Base-by-base conservation (phyloP, 2,888 invertebrate genomes). In the Nasonia oneida region DNA sequence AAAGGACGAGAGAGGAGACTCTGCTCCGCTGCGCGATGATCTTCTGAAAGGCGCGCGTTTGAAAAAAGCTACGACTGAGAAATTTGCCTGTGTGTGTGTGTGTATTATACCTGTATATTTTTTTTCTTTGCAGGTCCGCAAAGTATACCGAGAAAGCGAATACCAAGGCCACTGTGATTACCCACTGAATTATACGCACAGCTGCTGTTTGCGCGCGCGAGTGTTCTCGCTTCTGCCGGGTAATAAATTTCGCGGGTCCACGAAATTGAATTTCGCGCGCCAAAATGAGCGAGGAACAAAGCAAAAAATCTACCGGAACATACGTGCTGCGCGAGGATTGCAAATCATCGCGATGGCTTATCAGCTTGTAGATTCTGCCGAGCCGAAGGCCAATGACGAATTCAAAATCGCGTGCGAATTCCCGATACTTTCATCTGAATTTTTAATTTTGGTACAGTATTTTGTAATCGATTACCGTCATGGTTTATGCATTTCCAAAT, bases 161-260 rank as follows among this genome's bases (percentile, higher is more conserved):
- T 67, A 29, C 67, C 67, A 67, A 67, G 67, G 67, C n/a, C 67
- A 67, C 67, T 67, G 67, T 33, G 67, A 67, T 67, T 67, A 33
- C 23, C 33, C 33, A 67, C 12, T 67, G 67, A 67, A 67, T 64
- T 57, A 42, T 12, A 12, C 23, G 57, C 23, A 61, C 57, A 61
- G 57, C 57, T 61, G 57, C 57, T 61, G 23, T 23, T n/a, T 8
- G 4, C n/a, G 18, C 39, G 39, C 2, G 37, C 15, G 37, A 33
- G 18, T 5, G 29, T 70, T 39, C 37, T 39, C 70, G 23, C n/a
- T 64, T 12, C n/a, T n/a, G 12, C 64, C 10, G 71, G 42, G 18
- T 37, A n/a, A n/a, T 71, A 18, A 5, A 37, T 37, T 18, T 67
- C 23, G 33, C 5, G 70, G 14, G 70, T 53, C 18, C 53, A n/a